Evolutionary conservation across 2,888 invertebrate genomes (phyloP).

Genomic region (Alloscopus bannaensis): DNA sequence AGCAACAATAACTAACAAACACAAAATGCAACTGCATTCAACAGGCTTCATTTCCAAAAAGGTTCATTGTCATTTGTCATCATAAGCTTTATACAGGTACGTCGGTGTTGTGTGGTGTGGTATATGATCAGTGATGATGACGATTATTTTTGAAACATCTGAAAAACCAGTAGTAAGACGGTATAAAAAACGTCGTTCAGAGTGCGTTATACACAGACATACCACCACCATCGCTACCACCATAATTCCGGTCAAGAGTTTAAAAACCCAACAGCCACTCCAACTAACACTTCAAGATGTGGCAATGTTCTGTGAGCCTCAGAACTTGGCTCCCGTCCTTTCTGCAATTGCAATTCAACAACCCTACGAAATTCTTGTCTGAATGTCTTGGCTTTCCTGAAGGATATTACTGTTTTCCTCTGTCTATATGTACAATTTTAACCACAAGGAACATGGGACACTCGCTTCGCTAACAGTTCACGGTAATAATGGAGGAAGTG

Average conservation of each 20-base stretch:
- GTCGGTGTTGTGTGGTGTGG: not conserved
- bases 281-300: slow-evolving; percentile 3
- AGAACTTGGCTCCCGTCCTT: slow-evolving; percentile 39
- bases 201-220: not conserved
- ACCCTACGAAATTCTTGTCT: slow-evolving; percentile 35
- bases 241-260: slow-evolving; percentile 66
- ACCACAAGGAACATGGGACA: slow-evolving; percentile 22
- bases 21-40: too few species aligned
- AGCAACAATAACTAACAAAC: too few species aligned
- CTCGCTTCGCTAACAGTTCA: too few species aligned
- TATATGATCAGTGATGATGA: not conserved
- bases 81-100: too few species aligned
- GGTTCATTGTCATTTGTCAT: too few species aligned
- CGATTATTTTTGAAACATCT: not conserved
- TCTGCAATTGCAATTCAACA: slow-evolving; percentile 46
- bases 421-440: slow-evolving; percentile 8
- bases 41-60: too few species aligned
- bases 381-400: slow-evolving; percentile 47
- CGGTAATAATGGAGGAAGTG: too few species aligned
- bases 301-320: slow-evolving; percentile 36
- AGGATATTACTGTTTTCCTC: slow-evolving; percentile 24
- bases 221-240: too few species aligned
- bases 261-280: slow-evolving; percentile 55
- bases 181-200: not conserved
- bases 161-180: not conserved